Conservation (phyloP, 1,140 invertebrate genomes). For the Sycophaga agraensis region DNA sequence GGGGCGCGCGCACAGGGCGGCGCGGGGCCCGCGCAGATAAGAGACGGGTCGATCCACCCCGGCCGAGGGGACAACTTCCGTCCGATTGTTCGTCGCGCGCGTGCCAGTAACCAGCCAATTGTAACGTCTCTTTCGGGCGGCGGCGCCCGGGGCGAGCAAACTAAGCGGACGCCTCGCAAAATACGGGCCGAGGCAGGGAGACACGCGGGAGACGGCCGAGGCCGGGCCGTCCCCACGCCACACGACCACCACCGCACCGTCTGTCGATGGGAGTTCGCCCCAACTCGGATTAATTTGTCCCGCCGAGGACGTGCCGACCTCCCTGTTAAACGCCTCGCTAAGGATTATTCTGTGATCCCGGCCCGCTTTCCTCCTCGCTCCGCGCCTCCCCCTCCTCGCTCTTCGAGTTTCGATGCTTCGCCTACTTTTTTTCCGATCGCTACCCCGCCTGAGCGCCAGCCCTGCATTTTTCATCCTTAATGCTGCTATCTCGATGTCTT, state of each 20-base stretch:
- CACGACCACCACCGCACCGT: too few species aligned
- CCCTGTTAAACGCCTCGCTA: background rate
- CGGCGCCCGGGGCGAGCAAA: background rate
- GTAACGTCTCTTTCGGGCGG: background rate
- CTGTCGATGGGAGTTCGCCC: constrained; percentile 5
- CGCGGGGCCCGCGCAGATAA: background rate
- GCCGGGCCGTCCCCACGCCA: background rate
- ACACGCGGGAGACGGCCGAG: background rate
- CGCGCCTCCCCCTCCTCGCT: too few species aligned
- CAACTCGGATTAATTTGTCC: constrained; percentile 27
- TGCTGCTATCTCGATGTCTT: too few species aligned
- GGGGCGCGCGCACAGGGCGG: background rate
- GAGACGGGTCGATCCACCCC: background rate
- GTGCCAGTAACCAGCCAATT: constrained; percentile 19
- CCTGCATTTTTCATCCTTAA: too few species aligned
- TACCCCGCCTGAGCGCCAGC: too few species aligned
- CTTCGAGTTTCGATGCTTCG: too few species aligned
- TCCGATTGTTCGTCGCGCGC: background rate
- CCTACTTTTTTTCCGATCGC: too few species aligned
- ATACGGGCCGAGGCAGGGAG: background rate
- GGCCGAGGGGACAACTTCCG: background rate
- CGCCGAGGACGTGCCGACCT: background rate
- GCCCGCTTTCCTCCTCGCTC: constrained; percentile 35
- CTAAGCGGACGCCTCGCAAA: constrained; percentile 3
- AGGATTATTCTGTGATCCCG: constrained; percentile 1